These are phyloP conservation scores for Tachysurus vachellii DNA, from an alignment of 2,113 vertebrate species.

Conservation along the genomic window DNA sequence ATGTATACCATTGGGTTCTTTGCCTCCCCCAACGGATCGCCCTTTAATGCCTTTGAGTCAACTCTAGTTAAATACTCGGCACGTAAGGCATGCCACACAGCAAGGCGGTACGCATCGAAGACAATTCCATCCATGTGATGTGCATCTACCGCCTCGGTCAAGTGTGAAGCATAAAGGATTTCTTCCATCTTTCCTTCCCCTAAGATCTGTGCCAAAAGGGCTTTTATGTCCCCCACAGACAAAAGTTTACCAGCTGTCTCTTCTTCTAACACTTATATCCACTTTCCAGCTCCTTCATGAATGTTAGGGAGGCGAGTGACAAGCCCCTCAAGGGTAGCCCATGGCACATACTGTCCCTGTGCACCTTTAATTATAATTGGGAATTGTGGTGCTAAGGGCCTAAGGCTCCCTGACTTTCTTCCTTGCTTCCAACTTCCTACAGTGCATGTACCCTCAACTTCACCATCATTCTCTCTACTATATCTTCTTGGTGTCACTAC, in stretches of 20 bases:
- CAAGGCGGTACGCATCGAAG: not conserved
- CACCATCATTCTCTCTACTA: too few relatives aligned
- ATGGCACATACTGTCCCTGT: too few relatives aligned
- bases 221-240: not conserved
- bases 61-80: not conserved
- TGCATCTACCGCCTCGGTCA: not conserved
- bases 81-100: not conserved
- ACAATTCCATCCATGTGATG: not conserved
- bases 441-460: too few relatives aligned
- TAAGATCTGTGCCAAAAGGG: not conserved
- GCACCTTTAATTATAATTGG: too few relatives aligned
- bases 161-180: fast-evolving
- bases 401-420: too few relatives aligned
- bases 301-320: too few relatives aligned
- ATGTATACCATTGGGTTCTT: not conserved
- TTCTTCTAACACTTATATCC: not conserved
- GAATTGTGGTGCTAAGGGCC: too few relatives aligned
- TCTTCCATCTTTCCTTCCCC: not conserved
- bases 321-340: too few relatives aligned
- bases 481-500: too few relatives aligned
- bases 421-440: too few relatives aligned
- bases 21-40: not conserved
- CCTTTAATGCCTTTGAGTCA: not conserved
- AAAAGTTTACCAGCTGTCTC: not conserved
- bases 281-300: too few relatives aligned